These are phyloP conservation scores for Ciconia nigra DNA, from an alignment of 2,797 vertebrate species.

Conservation along the genomic window DNA sequence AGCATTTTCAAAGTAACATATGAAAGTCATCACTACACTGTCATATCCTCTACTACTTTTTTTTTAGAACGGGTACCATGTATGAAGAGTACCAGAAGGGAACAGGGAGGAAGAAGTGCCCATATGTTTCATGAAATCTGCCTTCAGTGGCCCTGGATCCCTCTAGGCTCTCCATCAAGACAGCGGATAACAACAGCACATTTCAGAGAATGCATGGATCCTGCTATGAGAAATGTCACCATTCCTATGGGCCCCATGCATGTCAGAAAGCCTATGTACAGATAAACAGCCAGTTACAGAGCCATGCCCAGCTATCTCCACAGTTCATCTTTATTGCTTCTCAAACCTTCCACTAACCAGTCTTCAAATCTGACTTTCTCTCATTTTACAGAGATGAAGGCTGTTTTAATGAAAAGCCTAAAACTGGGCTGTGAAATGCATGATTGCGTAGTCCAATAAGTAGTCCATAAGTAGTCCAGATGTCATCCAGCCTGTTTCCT, in stretches of 20 bases:
- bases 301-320: neutral
- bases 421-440: neutral
- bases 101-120: neutral
- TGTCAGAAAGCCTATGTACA: neutral
- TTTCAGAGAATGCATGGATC: neutral
- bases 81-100: neutral
- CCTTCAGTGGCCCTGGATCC: neutral
- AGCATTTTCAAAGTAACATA: neutral
- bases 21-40: neutral
- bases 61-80: neutral
- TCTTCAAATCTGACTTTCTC: neutral
- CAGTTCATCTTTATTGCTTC: neutral
- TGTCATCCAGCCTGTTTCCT: neutral
- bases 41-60: neutral
- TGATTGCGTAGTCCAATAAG: neutral
- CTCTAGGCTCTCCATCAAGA: neutral
- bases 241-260: neutral
- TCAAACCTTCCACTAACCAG: neutral
- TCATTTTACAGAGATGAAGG: neutral
- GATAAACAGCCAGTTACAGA: neutral
- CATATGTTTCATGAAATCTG: neutral
- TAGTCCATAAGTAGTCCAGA: neutral
- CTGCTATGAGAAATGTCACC: fast-evolving
- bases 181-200: neutral
- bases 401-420: neutral